A percentile compares a stretch with the other conserved stretches of the same genome.
Evolutionary conservation across 2,797 vertebrate species (phyloP).

Genomic region (Mormyrops attenuatus): DNA sequence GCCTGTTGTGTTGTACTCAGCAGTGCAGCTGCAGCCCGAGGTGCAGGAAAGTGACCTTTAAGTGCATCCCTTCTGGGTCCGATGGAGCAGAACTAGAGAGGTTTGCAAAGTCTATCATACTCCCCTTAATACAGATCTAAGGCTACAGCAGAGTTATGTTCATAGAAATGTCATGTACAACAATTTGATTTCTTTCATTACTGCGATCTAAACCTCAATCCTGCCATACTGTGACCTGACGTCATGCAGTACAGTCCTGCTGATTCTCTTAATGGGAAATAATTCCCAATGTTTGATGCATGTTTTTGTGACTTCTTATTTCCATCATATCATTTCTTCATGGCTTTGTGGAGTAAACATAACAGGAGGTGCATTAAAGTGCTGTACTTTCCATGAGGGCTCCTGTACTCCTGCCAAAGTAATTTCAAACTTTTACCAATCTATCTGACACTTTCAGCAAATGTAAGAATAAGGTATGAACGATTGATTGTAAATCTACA

Average conservation of each 20-base stretch:
- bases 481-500: neutral
- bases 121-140: conserved; percentile 5
- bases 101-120: neutral
- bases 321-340: neutral
- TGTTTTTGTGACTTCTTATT: neutral
- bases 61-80: neutral
- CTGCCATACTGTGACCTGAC: neutral
- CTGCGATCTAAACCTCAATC: neutral
- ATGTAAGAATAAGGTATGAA: neutral
- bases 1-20: neutral
- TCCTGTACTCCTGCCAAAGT: neutral
- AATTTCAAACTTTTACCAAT: neutral
- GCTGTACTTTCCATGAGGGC: neutral
- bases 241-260: neutral
- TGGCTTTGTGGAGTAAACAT: neutral
- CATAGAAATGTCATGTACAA: neutral
- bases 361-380: neutral
- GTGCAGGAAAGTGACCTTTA: conserved; percentile 17
- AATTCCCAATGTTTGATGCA: neutral
- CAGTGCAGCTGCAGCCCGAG: neutral
- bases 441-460: neutral
- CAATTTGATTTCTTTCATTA: neutral
- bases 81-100: neutral
- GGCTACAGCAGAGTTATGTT: neutral
- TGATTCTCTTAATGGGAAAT: conserved; percentile 4